phyloP scores from a whole-genome alignment of 1,140 invertebrate species.

The Drosophila mauritiana region DNA sequence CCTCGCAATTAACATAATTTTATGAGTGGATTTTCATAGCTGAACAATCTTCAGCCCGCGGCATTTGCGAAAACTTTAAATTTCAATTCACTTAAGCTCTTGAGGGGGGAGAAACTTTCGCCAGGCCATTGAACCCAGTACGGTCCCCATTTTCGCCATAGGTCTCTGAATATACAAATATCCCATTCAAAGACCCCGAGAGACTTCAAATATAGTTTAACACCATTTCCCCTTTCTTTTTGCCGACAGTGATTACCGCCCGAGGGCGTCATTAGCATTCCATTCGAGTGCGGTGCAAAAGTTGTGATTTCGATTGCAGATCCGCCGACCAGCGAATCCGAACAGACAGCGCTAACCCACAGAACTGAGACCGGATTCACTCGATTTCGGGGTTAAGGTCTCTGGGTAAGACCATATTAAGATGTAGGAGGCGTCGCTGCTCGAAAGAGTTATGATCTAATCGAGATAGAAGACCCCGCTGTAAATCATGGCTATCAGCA shows the following conservation, averaged over 20 bases:
- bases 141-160: slow-evolving; percentile 49
- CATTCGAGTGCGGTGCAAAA: slow-evolving; percentile 55
- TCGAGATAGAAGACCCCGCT: neutral
- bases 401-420: slow-evolving; percentile 41
- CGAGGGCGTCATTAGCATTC: slow-evolving; percentile 59
- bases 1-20: slow-evolving; percentile 73
- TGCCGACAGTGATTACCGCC: slow-evolving; percentile 29
- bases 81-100: slow-evolving; percentile 32
- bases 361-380: slow-evolving; percentile 24
- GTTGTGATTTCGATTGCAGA: slow-evolving; percentile 59
- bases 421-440: slow-evolving; percentile 47
- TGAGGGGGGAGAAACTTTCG: slow-evolving; percentile 53
- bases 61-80: slow-evolving; percentile 55
- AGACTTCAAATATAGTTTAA: slow-evolving; percentile 53
- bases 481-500: neutral
- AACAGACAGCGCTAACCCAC: slow-evolving; percentile 45
- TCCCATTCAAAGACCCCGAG: slow-evolving; percentile 7
- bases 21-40: slow-evolving; percentile 72
- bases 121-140: slow-evolving; percentile 61
- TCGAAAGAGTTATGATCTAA: slow-evolving; percentile 56
- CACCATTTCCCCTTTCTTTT: slow-evolving; percentile 70
- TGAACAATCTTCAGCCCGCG: slow-evolving; percentile 44
- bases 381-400: slow-evolving; percentile 64
- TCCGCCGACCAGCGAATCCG: slow-evolving; percentile 12
- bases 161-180: neutral